Evolutionary conservation across 2,888 invertebrate genomes (phyloP).

Genomic region (Herminia tarsipennalis): DNA sequence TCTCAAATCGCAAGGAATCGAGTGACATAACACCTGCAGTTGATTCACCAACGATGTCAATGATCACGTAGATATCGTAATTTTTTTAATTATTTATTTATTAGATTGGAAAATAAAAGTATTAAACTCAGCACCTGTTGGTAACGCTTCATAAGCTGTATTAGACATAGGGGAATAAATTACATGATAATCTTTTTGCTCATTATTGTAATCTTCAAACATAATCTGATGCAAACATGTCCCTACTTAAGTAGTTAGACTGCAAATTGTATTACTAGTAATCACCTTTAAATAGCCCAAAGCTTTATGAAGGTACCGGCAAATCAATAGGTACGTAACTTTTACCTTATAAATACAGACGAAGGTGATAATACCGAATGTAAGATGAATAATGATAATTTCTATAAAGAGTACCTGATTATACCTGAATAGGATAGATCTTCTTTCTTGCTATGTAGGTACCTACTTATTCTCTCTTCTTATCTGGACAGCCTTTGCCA

Average conservation of each 20-base stretch:
- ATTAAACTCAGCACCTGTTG: not conserved
- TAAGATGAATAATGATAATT: no score
- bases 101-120: not conserved
- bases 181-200: slow-evolving; percentile 14
- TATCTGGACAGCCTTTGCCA: no score
- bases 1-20: slow-evolving; percentile 60
- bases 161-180: slow-evolving; percentile 9
- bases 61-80: not conserved
- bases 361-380: no score
- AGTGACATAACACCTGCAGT: slow-evolving; percentile 71
- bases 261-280: not conserved
- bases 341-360: no score
- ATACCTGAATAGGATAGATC: no score
- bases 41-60: slow-evolving; percentile 37
- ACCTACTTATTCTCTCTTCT: no score
- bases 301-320: not conserved
- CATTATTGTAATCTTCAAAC: slow-evolving; percentile 13
- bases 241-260: slow-evolving; percentile 16
- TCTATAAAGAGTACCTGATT: no score
- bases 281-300: not conserved
- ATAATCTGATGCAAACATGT: slow-evolving; percentile 10
- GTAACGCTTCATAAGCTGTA: slow-evolving; percentile 8
- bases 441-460: no score
- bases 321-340: not conserved
- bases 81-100: not conserved